Evolutionary conservation across 2,888 invertebrate genomes (phyloP), one percentile per base, ranked within the genome.

Genomic region (Sinotaia quadrata): DNA sequence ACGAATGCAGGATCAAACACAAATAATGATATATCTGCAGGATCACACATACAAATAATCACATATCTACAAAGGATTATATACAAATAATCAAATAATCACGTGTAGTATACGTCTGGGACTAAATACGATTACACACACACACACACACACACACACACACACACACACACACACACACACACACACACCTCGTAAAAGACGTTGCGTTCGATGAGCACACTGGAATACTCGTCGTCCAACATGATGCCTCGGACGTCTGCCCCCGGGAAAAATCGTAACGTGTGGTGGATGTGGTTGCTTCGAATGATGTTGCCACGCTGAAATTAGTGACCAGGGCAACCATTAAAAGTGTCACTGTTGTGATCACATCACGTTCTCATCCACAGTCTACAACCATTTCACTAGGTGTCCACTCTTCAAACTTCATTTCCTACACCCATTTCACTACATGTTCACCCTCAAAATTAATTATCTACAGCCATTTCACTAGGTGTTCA

Each of bases 211-310:
- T 76, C 76, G n/a, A 81, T 78, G 0, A 59, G 63, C 8, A 77
- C 78, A 8, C 77, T 73, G 7, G 81, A 80, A 18, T 76, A 75
- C 63, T 78, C 76, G 62, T 80, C 80, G 66, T 82, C 80, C 47
- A 82, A 54, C 79, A 80, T 79, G 21, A 82, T 71, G 3, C 79
- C 82, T 10, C 78, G 67, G 8, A 77, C 78, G 44, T 75, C 75
- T 1, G 77, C 75, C 3, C 82, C 82, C n/a, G 78, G 79, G n/a
- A 72, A 68, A 24, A 71, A 69, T 15, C 78, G 72, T 10, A 77
- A 62, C 0, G 52, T 73, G 51, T 81, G 73, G 41, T 81, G 78
- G 12, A 82, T 70, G 41, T 75, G 69, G 61, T 82, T 82, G 59
- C 75, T 71, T 0, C 78, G 76, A 31, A 82, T 76, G 3, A 76